Base-by-base conservation (phyloP, 64 coral and sea anemone genomes). In the Montipora cactus region DNA sequence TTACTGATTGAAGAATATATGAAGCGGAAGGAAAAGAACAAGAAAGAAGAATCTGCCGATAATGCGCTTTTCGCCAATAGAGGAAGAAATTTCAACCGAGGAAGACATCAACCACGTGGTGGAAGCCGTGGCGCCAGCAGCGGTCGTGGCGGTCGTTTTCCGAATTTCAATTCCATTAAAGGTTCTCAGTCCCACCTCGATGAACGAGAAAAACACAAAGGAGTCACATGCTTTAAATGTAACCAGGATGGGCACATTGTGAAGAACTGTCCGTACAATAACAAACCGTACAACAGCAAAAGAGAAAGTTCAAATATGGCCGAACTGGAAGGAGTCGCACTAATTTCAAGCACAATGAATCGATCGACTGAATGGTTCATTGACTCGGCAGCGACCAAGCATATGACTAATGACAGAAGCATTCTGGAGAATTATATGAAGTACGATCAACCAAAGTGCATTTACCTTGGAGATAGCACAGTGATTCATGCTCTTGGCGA, bases 331-430 rank as follows among this genome's bases (percentile, higher is more conserved):
- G 88, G 93, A 90, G 90, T 95, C 57, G 89, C 89, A 28, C 79
- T 95, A 44, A 91, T 95, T 66, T 95, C 89, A 82, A 91, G 57
- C 81, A 59, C 23, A 67, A 45, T 84, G 47, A 95, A 79, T 77
- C 70, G 55, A 50, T 90, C 89, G 51, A 12, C 16, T 92, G 69
- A 80, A 95, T 93, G 90, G 90, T 93, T 96, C 69, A 96, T 89
- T 48, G 85, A 96, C 88, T 96, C 79, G 12, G 95, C 90, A 96
- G 95, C 78, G 8, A 96, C 84, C 49, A 96, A 92, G 78, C 90
- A 92, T 28, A 84, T 78, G 90, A 92, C 90, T 89, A 47, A 77
- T 21, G 78, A 95, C 37, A 92, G 72, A 83, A 70, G 92, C 47
- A 93, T 89, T 76, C 68, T 93, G 44, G 22, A 55, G 79, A 79